Base-by-base conservation (phyloP, 2,888 invertebrate species). In the Epinotia bilunana region DNA sequence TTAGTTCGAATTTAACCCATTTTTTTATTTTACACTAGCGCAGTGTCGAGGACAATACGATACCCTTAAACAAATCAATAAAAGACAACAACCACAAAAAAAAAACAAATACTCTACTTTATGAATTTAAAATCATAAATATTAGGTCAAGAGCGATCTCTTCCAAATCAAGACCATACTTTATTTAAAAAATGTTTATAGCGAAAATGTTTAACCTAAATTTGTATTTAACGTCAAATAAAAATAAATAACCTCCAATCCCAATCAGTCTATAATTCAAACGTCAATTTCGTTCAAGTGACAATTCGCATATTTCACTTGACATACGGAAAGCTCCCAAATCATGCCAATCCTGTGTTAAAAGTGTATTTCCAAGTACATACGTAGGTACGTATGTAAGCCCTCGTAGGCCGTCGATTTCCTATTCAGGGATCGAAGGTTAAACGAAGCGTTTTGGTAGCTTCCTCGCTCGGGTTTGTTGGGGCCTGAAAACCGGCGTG, bases 401-500 rank as follows among this genome's bases (percentile, higher is more conserved):
- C 65, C 77, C 76, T 76, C 82, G 80, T 76, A 77, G 83, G 81
- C 82, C 80, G 83, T 81, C 86, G 84, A 86, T 88, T 90, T 87
- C 84, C 88, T 86, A 88, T 91, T 88, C 88, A 87, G 77, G 83
- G 90, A 90, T 91, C 89, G 91, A 88, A 90, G 90, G 90, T 91
- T 91, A 90, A 92, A 92, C 91, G 92, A 91, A 89, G 88, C 91
- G 87, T 88, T 87, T 83, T 83, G 84, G 83, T 86, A 71, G 85
- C 87, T 86, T 86, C 83, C 84, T 65, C 83, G 81, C 83, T 80
- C 82, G 77, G 81, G 76, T 81, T 76, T 67, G 55, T 60, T 79
- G 76, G 73, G 86, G 90, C 89, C 80, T 83, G 63, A 23, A 84
- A 87, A 84, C 5, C 20, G 4, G 78, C 79, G 39, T 23, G 18